Conservation (phyloP, 2,113 vertebrate species). For the Ameiurus melas region DNA sequence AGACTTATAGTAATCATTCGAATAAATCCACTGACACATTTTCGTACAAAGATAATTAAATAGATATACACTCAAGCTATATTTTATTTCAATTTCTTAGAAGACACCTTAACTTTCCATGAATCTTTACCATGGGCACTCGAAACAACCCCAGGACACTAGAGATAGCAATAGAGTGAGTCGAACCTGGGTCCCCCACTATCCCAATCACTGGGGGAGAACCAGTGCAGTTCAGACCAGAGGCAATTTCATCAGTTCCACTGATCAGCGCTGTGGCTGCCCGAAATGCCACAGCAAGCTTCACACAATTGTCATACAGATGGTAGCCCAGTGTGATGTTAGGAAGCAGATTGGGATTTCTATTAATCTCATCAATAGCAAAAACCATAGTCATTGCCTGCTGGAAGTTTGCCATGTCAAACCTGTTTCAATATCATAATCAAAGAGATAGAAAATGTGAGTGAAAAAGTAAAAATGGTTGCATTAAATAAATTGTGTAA, state of each 20-base stretch:
- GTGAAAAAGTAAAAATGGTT: background rate
- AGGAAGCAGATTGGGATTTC: slow-evolving; percentile 59
- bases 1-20: background rate
- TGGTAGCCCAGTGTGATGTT: slow-evolving; percentile 66
- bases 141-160: slow-evolving; percentile 62
- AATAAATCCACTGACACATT: background rate
- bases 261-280: slow-evolving; percentile 59
- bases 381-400: slow-evolving; percentile 66
- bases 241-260: slow-evolving; percentile 50
- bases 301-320: slow-evolving; percentile 66
- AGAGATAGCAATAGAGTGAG: slow-evolving; percentile 65
- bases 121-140: slow-evolving; percentile 63
- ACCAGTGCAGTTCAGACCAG: slow-evolving; percentile 53
- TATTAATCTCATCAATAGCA: slow-evolving; percentile 69
- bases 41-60: background rate
- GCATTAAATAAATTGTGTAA: background rate
- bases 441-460: background rate
- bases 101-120: background rate
- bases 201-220: slow-evolving; percentile 63
- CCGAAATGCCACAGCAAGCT: slow-evolving; percentile 59
- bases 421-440: slow-evolving; percentile 47
- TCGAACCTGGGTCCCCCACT: slow-evolving; percentile 65
- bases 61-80: background rate
- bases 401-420: slow-evolving; percentile 61
- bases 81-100: background rate